Conservation (phyloP, 2,888 invertebrate species). For the Eubasilissa splendida region DNA sequence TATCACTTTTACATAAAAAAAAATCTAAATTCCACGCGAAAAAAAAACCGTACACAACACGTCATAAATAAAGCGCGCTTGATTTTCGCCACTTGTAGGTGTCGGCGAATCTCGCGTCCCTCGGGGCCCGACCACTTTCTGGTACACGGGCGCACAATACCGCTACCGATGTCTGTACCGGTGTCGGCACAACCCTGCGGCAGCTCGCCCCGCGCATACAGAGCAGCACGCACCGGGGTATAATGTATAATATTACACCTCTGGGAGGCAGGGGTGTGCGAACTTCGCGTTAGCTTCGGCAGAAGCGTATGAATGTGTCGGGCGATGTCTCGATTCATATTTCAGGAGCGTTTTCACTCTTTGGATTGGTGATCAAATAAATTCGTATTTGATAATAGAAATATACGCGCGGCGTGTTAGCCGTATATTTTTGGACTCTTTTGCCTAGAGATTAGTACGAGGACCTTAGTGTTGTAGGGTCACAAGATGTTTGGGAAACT, state of each 20-base stretch:
- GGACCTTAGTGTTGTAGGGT: no score
- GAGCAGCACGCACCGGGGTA: slow-evolving; percentile 5
- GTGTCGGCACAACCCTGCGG: slow-evolving; percentile 17
- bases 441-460: no score
- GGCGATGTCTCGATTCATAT: slow-evolving; percentile 12
- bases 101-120: background rate
- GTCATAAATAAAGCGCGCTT: slow-evolving; percentile 19
- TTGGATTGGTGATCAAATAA: slow-evolving; percentile 18
- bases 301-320: background rate
- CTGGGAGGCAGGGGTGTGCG: background rate
- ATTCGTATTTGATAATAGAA: no score
- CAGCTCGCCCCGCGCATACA: slow-evolving; percentile 5
- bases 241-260: slow-evolving; percentile 11
- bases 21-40: no score
- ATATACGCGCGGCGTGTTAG: no score
- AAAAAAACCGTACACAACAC: background rate
- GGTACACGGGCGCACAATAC: background rate
- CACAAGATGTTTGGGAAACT: no score
- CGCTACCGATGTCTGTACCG: slow-evolving; percentile 2
- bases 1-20: no score
- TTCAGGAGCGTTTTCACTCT: slow-evolving; percentile 7
- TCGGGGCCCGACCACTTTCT: background rate
- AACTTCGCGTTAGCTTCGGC: background rate
- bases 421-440: no score
- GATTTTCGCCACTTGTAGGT: slow-evolving; percentile 22